These are phyloP conservation scores for Pseudopipra pipra DNA, from an alignment of 2,113 vertebrate species.

Conservation along the genomic window DNA sequence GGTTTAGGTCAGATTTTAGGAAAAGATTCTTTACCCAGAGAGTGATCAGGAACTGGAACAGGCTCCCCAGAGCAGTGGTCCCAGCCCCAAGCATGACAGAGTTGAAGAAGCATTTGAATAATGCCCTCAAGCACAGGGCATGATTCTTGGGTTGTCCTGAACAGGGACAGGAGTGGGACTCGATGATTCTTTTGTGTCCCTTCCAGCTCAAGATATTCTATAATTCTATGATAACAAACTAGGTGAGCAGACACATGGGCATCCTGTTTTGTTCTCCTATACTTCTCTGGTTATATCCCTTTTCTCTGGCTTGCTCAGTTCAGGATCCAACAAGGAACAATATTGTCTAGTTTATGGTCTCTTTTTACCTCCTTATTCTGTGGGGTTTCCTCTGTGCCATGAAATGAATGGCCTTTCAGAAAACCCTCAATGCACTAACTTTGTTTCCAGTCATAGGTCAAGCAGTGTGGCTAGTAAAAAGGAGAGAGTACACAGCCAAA, in stretches of 20 bases:
- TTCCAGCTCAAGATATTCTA: background rate
- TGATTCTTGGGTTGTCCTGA: background rate
- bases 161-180: background rate
- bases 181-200: background rate
- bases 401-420: background rate
- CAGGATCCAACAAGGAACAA: background rate
- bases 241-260: background rate
- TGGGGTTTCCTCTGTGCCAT: background rate
- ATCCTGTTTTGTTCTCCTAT: background rate
- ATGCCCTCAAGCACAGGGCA: accelerated
- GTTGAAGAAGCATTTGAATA: background rate
- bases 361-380: background rate
- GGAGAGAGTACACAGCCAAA: background rate
- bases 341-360: background rate
- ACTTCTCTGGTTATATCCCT: background rate
- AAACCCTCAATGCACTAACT: background rate
- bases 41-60: background rate
- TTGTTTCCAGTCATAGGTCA: background rate
- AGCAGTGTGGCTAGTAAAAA: background rate
- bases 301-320: background rate
- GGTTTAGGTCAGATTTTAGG: background rate
- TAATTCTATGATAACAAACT: background rate
- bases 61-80: background rate
- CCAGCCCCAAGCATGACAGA: background rate
- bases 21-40: background rate